Evolutionary conservation across 2,888 invertebrate species (phyloP), one percentile per base, ranked within the genome.

Genomic region (Drosophila leonis): DNA sequence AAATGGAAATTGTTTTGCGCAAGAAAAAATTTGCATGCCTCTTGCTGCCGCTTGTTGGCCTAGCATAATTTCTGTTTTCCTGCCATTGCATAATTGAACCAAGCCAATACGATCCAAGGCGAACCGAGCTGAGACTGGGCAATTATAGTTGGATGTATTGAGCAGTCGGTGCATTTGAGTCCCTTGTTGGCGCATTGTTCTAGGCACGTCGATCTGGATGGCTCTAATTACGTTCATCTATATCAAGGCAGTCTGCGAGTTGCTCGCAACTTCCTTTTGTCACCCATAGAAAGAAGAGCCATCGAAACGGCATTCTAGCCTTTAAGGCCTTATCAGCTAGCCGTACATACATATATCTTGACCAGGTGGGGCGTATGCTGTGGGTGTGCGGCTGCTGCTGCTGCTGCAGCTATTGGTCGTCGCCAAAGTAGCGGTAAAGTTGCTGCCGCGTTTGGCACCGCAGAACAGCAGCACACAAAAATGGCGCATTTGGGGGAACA

Each of bases 91-190:
- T 83, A 84, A 83, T 84, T 84, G 84, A 79, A 75, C 63, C 65
- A 15, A 37, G 37, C 37, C 39, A 31, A 54, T 35, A 10, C 18
- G 42, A 52, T 20, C 33, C 15, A 12, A 31, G 8, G 18, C 15
- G 56, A 33, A 24, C 44, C 46, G 42, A 15, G 44, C 44, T 24
- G 57, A 18, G 18, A 10, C 60, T 70, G 61, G 57, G 80, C 90
- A 88, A 90, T 90, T 90, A 90, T 84, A 81, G 86, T 70, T 79
- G 84, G 83, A 90, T 90, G 84, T 88, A 88, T 90, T 79, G 86
- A 54, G 73, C 77, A 68, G 48, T 18, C 60, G 62, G 66, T 46
- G 44, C 66, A 52, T 57, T 44, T 42, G 59, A 20, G 31, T 65
- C 48, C 68, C 80, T 52, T 54, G 55, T 49, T 42, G 51, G 57